Percentiles rank a stretch among this genome's conserved stretches.
Conservation (phyloP, 2,113 vertebrate genomes). For the Mixornis gularis region DNA sequence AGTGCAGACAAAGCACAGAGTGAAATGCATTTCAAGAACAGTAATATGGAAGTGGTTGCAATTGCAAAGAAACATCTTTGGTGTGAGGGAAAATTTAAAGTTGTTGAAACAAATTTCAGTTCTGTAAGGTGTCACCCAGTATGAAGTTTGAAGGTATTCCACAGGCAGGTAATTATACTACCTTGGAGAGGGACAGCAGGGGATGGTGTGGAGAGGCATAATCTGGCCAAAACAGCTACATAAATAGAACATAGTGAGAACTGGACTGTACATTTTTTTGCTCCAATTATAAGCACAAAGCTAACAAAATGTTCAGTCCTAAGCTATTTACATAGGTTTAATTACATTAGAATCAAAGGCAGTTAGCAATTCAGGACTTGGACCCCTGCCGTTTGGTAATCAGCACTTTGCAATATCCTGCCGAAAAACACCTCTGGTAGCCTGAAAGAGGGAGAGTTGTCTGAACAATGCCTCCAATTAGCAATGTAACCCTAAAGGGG, state of each 20-base stretch:
- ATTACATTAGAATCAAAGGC: background rate
- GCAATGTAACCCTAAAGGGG: background rate
- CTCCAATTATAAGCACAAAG: background rate
- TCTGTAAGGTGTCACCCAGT: background rate
- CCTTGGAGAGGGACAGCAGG: fast-evolving
- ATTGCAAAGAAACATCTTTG: background rate
- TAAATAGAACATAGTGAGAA: background rate
- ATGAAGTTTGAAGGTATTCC: background rate
- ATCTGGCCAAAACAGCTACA: background rate
- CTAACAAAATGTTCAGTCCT: background rate
- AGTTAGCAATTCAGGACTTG: background rate
- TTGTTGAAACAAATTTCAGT: background rate
- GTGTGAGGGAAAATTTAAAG: background rate
- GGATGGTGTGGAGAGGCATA: background rate
- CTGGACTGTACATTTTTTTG: fast-evolving
- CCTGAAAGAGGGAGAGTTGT: background rate
- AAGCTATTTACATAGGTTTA: background rate
- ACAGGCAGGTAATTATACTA: background rate
- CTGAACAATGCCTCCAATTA: background rate
- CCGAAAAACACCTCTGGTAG: fast-evolving
- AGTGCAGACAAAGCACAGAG: background rate
- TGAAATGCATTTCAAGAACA: background rate
- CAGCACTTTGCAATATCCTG: background rate
- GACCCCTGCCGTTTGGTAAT: background rate
- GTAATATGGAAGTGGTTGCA: background rate